These are phyloP conservation scores for Marcusenius ussheri DNA, from an alignment of 2,113 vertebrate genomes.

Conservation along the genomic window DNA sequence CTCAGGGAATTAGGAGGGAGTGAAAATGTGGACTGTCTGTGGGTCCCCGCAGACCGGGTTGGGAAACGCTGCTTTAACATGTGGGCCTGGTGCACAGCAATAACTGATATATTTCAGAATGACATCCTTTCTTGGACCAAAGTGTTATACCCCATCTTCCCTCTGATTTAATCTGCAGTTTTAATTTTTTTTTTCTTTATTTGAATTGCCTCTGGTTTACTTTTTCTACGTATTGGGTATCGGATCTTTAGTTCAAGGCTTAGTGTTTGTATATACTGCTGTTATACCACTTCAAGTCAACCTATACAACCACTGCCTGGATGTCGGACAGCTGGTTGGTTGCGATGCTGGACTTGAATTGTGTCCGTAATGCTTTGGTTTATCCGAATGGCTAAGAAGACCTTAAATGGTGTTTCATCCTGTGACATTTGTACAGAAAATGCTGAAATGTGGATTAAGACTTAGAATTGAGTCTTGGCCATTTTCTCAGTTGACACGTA, in stretches of 20 bases:
- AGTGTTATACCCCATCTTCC: constrained; percentile 11
- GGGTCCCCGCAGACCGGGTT: neutral
- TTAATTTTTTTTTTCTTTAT: neutral
- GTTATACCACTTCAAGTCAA: constrained; percentile 8
- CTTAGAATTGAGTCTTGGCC: neutral
- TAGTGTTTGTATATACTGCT: constrained; percentile 12
- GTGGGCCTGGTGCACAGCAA: constrained; percentile 19
- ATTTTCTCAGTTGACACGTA: neutral
- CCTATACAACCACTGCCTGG: neutral
- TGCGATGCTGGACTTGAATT: neutral
- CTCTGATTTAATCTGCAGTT: neutral
- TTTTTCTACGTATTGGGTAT: neutral
- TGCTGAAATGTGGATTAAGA: constrained; percentile 4
- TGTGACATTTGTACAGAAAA: neutral
- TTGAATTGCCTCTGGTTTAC: neutral
- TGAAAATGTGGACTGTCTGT: neutral
- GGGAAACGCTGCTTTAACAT: neutral
- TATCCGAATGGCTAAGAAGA: neutral
- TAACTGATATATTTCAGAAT: constrained; percentile 21
- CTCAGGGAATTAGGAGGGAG: neutral
- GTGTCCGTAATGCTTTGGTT: neutral
- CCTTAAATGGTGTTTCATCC: neutral
- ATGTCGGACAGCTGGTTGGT: neutral
- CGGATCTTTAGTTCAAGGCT: neutral
- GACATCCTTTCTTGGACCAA: constrained; percentile 19